Evolutionary conservation across 2,797 vertebrate species (phyloP), one percentile per base, ranked within the genome.

Genomic region (Lagodon rhomboides): DNA sequence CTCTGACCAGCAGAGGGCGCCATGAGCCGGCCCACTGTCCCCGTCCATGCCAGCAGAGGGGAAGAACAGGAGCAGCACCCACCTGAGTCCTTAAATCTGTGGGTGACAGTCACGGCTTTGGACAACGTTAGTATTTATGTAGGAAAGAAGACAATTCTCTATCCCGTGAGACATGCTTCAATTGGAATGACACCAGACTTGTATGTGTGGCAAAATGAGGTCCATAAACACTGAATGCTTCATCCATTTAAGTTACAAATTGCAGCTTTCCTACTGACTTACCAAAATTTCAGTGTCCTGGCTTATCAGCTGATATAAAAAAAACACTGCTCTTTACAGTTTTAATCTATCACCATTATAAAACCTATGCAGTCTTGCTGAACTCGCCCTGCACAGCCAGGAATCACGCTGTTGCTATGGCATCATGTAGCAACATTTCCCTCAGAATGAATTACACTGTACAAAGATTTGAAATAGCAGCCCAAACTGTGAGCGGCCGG

Each of bases 361-460:
- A 49, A 80, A 38, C 25, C 18, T 47, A 23, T 47, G 62, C 27
- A 27, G 69, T 72, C 64, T 17, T 44, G 53, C n/a, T n/a, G n/a
- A n/a, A n/a, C n/a, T 74, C 3, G 9, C 73, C n/a, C 67, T 60
- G 67, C 76, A 18, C 79, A 72, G 70, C 66, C 59, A 70, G 79
- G 82, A 75, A 72, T 84, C 80, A 63, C 73, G 60, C 54, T 3
- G 88, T 91, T 91, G 83, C 92, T 64, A 91, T 90, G 90, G 89
- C 70, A 77, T 72, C 86, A 17, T 43, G 53, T 38, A 47, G 69
- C 44, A 34, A 76, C 82, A 73, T 60, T 81, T 87, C 78, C 68
- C 62, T 55, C 41, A 44, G 72, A 87, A 71, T 58, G 66, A 80
- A 88, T 83, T 50, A 68, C 69, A 77, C 25, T 12, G 41, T 72